phyloP scores from a whole-genome alignment of 2,888 invertebrate species.

The Drosophila borealis region DNA sequence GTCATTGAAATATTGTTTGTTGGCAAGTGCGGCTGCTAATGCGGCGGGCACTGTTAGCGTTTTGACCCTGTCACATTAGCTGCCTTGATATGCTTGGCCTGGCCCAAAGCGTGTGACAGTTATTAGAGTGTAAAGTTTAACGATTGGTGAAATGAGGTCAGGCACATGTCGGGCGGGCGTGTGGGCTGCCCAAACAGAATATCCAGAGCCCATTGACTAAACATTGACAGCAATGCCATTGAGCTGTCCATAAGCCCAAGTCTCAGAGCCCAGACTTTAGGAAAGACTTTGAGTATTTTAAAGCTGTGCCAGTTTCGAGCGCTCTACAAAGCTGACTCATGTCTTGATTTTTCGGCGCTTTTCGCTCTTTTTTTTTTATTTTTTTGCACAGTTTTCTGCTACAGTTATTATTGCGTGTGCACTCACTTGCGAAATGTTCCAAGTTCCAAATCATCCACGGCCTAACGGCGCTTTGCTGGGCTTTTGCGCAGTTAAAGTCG shows the following conservation, averaged over 20 bases:
- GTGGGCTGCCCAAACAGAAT: constrained; percentile 26
- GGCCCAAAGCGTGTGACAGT: constrained; percentile 50
- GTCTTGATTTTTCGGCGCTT: constrained; percentile 33
- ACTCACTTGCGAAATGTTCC: constrained; percentile 62
- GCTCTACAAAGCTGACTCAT: constrained; percentile 34
- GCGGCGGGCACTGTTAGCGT: constrained; percentile 21
- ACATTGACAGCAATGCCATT: constrained; percentile 1
- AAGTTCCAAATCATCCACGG: constrained; percentile 33
- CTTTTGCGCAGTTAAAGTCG: constrained; percentile 57
- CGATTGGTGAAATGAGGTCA: constrained; percentile 73
- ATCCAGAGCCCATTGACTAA: constrained; percentile 3
- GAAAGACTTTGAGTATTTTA: not conserved
- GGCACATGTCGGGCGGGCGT: constrained; percentile 45
- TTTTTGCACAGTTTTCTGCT: constrained; percentile 57
- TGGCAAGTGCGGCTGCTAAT: constrained; percentile 39
- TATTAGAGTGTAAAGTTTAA: constrained; percentile 81
- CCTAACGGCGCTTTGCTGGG: constrained; percentile 60
- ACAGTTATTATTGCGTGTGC: constrained; percentile 68
- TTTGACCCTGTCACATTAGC: constrained; percentile 74
- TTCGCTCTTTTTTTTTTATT: constrained; percentile 1
- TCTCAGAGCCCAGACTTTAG: constrained; percentile 1
- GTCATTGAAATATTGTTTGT: constrained; percentile 58
- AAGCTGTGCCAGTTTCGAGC: constrained; percentile 40
- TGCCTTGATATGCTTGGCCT: constrained; percentile 60
- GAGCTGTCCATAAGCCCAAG: constrained; percentile 7